Base-by-base conservation (phyloP, 1,140 invertebrate species). In the Drosophila sucinea region DNA sequence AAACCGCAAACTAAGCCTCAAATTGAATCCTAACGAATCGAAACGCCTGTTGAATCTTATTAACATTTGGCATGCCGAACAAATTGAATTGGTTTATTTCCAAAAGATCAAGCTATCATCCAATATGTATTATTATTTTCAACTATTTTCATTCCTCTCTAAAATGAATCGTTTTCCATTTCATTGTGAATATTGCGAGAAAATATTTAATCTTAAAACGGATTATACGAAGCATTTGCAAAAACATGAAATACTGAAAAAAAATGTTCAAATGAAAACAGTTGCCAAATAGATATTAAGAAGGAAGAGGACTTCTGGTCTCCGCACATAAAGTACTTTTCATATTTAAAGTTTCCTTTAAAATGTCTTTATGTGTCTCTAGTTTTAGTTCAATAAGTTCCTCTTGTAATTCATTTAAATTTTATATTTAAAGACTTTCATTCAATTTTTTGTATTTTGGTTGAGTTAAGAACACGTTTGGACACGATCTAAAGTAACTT, bases 1-100 rank as follows among this genome's bases (percentile, higher is more conserved):
- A 1, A 91, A 90, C 33, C n/a, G 0, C 0, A 4, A n/a, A 5
- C 54, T 90, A 6, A 27, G 30, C 5, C 38, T 55, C 1, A 33
- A 69, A 1, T 58, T 91, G 1, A 61, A 47, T 1, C n/a, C 66
- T 0, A 25, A 3, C 1, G 90, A 91, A 11, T 1, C 74, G 0
- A 91, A 91, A 65, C 77, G 82, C 3, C 75, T 91, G 33, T n/a
- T 90, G 5, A 91, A 90, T 66, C 64, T 81, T 11, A 69, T 91
- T 8, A 64, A 65, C 1, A 6, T 41, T 1, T 91, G 90, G 90
- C 65, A 84, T 54, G 25, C 60, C 5, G 10, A 78, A 0, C 70
- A 61, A 4, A 61, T 73, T 3, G 64, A 79, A 7, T 63, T 72
- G 1, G 73, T 78, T 47, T 61, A 58, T 11, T 73, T 79, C 1